These are phyloP conservation scores for Chaetodon trifascialis DNA, from an alignment of 2,113 vertebrate species.

Conservation along the genomic window DNA sequence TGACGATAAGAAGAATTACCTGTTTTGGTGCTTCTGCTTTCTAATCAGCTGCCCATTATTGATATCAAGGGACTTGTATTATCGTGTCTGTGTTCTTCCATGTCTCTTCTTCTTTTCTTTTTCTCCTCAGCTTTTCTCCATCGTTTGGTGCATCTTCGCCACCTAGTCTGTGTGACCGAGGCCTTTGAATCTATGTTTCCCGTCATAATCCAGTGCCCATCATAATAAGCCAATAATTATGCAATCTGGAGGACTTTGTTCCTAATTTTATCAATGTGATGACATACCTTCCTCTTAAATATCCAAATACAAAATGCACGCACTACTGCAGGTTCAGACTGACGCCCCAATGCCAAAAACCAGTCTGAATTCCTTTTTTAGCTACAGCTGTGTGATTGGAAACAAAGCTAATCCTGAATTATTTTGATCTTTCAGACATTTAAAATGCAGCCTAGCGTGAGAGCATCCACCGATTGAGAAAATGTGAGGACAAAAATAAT, in stretches of 20 bases:
- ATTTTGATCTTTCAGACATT: conserved; percentile 25
- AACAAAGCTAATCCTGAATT: conserved; percentile 13
- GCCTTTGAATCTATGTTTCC: conserved; percentile 2
- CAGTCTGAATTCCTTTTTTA: neutral
- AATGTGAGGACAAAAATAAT: conserved; percentile 13
- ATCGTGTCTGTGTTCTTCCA: conserved; percentile 44
- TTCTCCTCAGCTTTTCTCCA: neutral
- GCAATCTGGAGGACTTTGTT: conserved; percentile 26
- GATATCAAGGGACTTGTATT: conserved; percentile 62
- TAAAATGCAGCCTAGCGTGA: conserved; percentile 20
- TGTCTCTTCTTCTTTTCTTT: conserved; percentile 27
- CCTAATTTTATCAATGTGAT: conserved; percentile 6
- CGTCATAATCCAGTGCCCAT: conserved; percentile 12
- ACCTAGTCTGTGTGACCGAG: neutral
- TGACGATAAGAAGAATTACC: conserved; percentile 72
- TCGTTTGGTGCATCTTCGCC: conserved; percentile 7
- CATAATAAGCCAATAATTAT: conserved; percentile 41
- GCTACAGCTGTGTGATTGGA: neutral
- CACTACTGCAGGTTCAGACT: neutral
- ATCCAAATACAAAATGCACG: neutral
- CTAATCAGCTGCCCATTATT: conserved; percentile 72
- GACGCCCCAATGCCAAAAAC: neutral
- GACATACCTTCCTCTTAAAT: neutral
- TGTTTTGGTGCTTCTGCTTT: conserved; percentile 72
- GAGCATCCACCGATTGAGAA: neutral